Conservation (phyloP, 2,113 vertebrate genomes). For the Neolamprologus falcicula region DNA sequence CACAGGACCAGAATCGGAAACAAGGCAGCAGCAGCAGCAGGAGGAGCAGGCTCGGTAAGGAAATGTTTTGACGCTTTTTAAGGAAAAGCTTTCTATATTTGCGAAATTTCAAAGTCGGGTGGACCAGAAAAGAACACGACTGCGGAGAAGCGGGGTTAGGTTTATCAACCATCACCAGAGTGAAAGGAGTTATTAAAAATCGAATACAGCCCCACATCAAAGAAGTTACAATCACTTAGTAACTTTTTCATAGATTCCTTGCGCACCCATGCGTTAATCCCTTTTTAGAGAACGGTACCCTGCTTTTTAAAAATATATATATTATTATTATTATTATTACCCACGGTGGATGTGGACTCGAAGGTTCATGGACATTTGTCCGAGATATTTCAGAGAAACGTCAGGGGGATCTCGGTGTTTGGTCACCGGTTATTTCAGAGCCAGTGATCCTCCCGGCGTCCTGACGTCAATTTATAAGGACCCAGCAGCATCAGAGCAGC, state of each 20-base stretch:
- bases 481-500: slow-evolving; percentile 18
- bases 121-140: not conserved
- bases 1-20: not conserved
- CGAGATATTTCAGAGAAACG: slow-evolving; percentile 35
- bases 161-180: not conserved
- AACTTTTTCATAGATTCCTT: not conserved
- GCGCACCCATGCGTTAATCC: not conserved
- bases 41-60: slow-evolving; percentile 2
- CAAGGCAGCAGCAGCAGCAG: not conserved
- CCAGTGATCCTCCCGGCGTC: slow-evolving; percentile 35
- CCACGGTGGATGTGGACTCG: not conserved
- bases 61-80: not conserved
- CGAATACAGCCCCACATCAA: not conserved
- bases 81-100: not conserved
- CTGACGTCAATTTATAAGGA: slow-evolving; percentile 64
- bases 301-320: not conserved
- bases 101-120: not conserved
- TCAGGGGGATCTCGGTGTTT: slow-evolving; percentile 32
- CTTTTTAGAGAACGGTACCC: not conserved
- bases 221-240: not conserved
- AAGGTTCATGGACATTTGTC: not conserved
- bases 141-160: not conserved
- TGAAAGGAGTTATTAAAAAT: not conserved
- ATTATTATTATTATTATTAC: not conserved
- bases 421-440: slow-evolving; percentile 64